These are phyloP conservation scores for Nyctalus aviator DNA, from an alignment of 2,797 vertebrate species.

Conservation along the genomic window DNA sequence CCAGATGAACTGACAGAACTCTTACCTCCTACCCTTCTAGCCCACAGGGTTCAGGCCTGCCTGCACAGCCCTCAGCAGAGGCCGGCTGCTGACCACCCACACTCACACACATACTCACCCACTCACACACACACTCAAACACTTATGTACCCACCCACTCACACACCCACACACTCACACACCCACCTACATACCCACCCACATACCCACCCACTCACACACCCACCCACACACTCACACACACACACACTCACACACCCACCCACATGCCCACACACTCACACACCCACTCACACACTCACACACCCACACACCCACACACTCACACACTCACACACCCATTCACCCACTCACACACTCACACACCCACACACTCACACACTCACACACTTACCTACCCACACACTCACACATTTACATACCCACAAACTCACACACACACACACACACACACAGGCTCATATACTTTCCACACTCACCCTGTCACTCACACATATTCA, in stretches of 20 bases:
- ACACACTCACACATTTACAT: too few species aligned
- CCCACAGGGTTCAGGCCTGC: not conserved
- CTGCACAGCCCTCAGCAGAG: not conserved
- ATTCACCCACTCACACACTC: rapidly evolving
- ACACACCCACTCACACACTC: not conserved
- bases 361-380: too few species aligned
- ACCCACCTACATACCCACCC: too few species aligned
- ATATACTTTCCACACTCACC: too few species aligned
- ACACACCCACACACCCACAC: not conserved
- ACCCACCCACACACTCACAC: too few species aligned
- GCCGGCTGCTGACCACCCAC: not conserved
- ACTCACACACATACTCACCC: rapidly evolving
- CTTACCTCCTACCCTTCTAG: not conserved
- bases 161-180: rapidly evolving
- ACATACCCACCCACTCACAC: rapidly evolving
- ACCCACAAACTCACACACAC: too few species aligned
- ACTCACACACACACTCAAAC: not conserved
- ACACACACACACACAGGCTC: not conserved
- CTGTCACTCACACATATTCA: too few species aligned
- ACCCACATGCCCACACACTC: not conserved
- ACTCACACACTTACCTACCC: too few species aligned
- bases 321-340: not conserved
- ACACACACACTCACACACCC: too few species aligned
- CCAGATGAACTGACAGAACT: not conserved
- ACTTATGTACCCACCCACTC: rapidly evolving